These are phyloP conservation scores for Climacteris rufus DNA, from an alignment of 2,113 vertebrate species.

Conservation along the genomic window DNA sequence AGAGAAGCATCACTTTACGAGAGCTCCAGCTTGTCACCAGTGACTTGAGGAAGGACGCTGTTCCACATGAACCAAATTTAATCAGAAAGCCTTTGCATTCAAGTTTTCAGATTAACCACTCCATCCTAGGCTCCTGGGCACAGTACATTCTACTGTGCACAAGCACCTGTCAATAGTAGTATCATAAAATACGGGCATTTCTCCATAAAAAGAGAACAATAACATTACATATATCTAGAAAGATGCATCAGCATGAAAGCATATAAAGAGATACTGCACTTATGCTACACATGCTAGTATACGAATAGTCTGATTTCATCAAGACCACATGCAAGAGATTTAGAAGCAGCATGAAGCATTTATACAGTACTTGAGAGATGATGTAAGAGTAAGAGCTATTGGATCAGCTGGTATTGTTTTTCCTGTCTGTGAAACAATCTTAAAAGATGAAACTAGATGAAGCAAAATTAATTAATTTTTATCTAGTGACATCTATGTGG, in stretches of 20 bases:
- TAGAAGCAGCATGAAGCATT: neutral
- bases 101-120: neutral
- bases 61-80: neutral
- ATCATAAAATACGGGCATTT: neutral
- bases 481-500: neutral
- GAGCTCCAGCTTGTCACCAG: neutral
- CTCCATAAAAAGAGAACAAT: neutral
- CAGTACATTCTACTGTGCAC: neutral
- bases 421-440: neutral
- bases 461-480: neutral
- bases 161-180: neutral
- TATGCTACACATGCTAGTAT: neutral
- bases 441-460: neutral
- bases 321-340: neutral
- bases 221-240: neutral
- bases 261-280: neutral
- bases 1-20: neutral
- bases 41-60: neutral
- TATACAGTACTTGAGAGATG: neutral
- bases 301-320: neutral
- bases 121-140: neutral
- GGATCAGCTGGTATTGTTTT: neutral
- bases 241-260: neutral
- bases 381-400: neutral
- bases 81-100: neutral